A percentile compares a stretch with the other conserved stretches of the same genome.
These are phyloP conservation scores for Caradrina kadenii DNA, from an alignment of 2,888 invertebrate species.

Conservation along the genomic window DNA sequence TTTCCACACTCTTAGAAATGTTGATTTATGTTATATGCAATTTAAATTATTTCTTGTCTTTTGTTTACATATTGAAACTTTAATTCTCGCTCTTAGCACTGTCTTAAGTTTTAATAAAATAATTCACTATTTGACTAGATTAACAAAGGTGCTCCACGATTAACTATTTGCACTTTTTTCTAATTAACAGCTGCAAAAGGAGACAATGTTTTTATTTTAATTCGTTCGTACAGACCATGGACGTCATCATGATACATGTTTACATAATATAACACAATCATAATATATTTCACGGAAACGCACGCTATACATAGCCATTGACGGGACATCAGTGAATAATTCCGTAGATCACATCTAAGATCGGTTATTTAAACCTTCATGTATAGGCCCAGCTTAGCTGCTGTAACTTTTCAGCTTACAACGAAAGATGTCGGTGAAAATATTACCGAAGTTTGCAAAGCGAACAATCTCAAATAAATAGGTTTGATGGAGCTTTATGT, in stretches of 20 bases:
- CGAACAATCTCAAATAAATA: not conserved
- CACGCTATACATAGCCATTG: not conserved
- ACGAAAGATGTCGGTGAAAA: not conserved
- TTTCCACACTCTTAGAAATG: conserved; percentile 1
- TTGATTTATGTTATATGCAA: conserved; percentile 5
- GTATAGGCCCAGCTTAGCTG: too few relatives aligned
- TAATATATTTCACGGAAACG: not conserved
- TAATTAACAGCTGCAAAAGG: not conserved
- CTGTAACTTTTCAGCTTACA: too few relatives aligned
- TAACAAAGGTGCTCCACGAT: conserved; percentile 6
- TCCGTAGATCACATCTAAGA: not conserved
- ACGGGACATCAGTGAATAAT: not conserved
- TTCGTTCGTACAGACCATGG: not conserved
- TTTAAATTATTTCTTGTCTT: conserved; percentile 7
- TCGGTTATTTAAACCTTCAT: too few relatives aligned
- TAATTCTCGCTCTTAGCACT: conserved; percentile 16
- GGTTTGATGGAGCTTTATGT: not conserved
- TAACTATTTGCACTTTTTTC: conserved; percentile 1
- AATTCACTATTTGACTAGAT: conserved; percentile 13
- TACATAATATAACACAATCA: too few relatives aligned
- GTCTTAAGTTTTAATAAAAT: conserved; percentile 6
- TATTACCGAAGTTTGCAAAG: not conserved
- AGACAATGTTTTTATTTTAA: not conserved
- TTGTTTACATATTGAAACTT: not conserved
- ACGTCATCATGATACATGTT: not conserved